These are phyloP conservation scores for Eptatretus burgeri DNA, from an alignment of 2,113 vertebrate species.

Conservation along the genomic window DNA sequence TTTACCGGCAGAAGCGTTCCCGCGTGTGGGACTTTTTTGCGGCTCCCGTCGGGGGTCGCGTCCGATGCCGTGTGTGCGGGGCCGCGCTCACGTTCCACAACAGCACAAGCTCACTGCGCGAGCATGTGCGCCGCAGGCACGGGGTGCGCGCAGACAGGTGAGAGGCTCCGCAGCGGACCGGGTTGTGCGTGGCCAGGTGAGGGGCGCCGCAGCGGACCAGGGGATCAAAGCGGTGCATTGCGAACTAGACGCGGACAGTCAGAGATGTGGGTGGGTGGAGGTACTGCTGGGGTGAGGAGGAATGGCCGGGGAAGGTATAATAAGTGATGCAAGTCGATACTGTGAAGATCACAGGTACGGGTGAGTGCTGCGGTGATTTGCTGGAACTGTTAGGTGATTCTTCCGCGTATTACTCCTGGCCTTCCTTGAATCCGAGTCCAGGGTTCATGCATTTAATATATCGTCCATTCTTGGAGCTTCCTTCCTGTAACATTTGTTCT, in stretches of 20 bases:
- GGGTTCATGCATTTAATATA: no score
- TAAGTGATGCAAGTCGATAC: background rate
- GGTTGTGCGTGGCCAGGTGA: background rate
- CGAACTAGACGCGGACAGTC: no score
- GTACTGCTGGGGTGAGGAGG: background rate
- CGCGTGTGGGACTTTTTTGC: slow-evolving; percentile 24
- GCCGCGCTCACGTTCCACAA: slow-evolving; percentile 24
- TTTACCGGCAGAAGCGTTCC: slow-evolving; percentile 10
- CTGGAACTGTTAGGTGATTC: no score
- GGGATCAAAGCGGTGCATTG: no score
- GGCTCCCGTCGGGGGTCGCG: slow-evolving; percentile 17
- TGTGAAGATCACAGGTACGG: background rate
- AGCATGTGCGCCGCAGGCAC: slow-evolving; percentile 21
- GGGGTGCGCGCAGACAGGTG: slow-evolving; percentile 3
- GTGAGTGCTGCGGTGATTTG: no score
- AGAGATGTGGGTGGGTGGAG: background rate
- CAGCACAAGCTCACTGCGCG: slow-evolving; percentile 21
- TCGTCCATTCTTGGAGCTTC: no score
- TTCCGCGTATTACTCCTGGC: no score
- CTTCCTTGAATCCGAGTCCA: no score
- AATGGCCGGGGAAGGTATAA: background rate
- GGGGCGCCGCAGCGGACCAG: background rate
- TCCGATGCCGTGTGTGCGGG: slow-evolving; percentile 22
- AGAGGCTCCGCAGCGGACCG: slow-evolving; percentile 5
- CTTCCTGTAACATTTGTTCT: no score